A percentile compares a stretch with the other conserved stretches of the same genome.
Conservation (phyloP, 1,140 invertebrate species). For the Sitophilus oryzae region DNA sequence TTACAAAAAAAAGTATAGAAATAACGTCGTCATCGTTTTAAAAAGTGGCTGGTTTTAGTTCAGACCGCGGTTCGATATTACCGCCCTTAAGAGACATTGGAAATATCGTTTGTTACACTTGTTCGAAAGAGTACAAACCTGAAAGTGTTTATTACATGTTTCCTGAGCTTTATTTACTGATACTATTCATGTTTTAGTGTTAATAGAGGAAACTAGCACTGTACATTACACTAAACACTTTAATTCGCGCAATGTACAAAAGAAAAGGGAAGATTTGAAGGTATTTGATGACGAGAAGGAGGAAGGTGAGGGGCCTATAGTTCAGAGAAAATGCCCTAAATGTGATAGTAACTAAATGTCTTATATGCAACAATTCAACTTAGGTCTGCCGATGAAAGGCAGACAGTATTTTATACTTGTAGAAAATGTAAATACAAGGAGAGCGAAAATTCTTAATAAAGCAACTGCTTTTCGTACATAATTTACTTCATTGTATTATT, state of each 20-base stretch:
- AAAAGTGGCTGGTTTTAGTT: conserved; percentile 68
- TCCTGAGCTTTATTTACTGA: conserved; percentile 8
- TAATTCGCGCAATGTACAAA: conserved; percentile 52
- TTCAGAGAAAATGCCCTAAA: conserved; percentile 81
- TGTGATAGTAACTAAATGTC: conserved; percentile 88
- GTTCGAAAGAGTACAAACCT: conserved; percentile 50
- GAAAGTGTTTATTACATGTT: conserved; percentile 8
- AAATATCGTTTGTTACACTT: conserved; percentile 61
- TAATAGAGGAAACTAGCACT: conserved; percentile 50
- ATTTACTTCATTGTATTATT: too few relatives aligned
- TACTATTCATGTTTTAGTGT: conserved; percentile 49
- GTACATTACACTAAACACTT: conserved; percentile 64
- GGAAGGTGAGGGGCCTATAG: conserved; percentile 66
- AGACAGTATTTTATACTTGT: conserved; percentile 97
- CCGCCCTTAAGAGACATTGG: conserved; percentile 54
- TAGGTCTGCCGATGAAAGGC: conserved; percentile 95
- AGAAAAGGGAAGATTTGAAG: conserved; percentile 43
- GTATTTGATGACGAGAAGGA: too few relatives aligned
- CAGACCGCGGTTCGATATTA: conserved; percentile 73
- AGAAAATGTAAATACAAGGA: conserved; percentile 80
- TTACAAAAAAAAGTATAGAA: too few relatives aligned
- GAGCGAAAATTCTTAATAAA: conserved; percentile 36
- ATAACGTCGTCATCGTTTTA: conserved; percentile 7
- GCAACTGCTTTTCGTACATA: too few relatives aligned
- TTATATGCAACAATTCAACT: conserved; percentile 90